These are phyloP conservation scores for Diacarnus erythraeanus DNA, from an alignment of 37 sponge, comb jelly and placozoan genomes.

Conservation along the genomic window DNA sequence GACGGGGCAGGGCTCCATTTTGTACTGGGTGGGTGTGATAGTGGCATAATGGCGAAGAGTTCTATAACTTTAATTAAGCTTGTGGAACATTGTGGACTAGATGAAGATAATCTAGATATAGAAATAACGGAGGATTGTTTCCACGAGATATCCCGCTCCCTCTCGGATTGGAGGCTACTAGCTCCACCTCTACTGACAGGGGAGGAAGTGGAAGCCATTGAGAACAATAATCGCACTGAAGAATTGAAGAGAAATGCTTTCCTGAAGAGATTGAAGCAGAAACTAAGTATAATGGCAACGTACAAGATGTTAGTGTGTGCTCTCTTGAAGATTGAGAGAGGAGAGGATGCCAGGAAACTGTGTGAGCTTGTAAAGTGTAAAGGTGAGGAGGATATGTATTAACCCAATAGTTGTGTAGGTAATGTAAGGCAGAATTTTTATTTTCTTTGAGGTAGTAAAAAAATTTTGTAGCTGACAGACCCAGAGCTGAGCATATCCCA, in stretches of 20 bases:
- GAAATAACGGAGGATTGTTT: neutral
- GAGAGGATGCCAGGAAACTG: neutral
- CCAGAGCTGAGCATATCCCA: no score
- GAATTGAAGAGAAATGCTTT: neutral
- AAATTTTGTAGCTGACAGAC: no score
- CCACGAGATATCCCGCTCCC: neutral
- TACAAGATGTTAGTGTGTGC: neutral
- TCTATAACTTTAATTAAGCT: neutral
- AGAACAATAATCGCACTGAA: neutral
- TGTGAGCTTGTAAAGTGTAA: neutral
- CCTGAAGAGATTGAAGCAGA: neutral
- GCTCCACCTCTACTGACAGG: neutral
- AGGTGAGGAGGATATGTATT: no score
- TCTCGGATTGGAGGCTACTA: neutral
- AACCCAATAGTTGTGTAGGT: no score
- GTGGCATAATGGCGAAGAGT: no score
- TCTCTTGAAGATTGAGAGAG: neutral
- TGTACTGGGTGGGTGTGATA: no score
- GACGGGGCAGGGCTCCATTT: no score
- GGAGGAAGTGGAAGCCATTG: neutral
- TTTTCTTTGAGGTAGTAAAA: no score
- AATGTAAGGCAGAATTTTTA: no score
- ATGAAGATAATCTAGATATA: neutral
- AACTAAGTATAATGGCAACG: neutral
- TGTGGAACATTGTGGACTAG: neutral